phyloP scores from a whole-genome alignment of 2,113 vertebrate species.

The Alectura lathami region DNA sequence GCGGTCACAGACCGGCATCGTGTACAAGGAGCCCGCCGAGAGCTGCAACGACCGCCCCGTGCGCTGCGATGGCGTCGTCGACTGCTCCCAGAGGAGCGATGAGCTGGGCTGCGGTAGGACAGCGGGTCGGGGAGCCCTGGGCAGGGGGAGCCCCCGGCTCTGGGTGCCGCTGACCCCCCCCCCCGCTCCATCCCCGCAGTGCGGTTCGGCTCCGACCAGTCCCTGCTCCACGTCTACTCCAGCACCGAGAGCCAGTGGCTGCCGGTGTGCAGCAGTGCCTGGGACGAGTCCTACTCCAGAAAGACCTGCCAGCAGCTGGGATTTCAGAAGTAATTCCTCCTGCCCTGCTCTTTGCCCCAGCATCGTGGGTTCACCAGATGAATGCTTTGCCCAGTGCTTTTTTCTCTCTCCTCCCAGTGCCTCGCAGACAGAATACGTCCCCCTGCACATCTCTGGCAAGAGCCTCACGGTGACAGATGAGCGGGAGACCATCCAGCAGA shows the following conservation, averaged over 20 bases:
- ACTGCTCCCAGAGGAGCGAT: constrained; percentile 74
- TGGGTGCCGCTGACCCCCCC: neutral
- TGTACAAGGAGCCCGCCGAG: constrained; percentile 76
- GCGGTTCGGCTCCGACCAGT: constrained; percentile 72
- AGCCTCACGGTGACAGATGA: constrained; percentile 26
- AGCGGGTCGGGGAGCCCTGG: fast-evolving
- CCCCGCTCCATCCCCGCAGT: constrained; percentile 52
- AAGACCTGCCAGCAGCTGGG: constrained; percentile 80
- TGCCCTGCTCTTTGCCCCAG: neutral
- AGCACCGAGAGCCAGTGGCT: constrained; percentile 70
- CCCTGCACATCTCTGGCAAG: neutral
- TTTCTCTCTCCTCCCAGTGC: constrained; percentile 20
- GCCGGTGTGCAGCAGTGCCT: constrained; percentile 74
- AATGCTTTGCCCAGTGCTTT: fast-evolving
- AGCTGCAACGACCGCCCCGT: constrained; percentile 58
- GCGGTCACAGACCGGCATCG: constrained; percentile 62
- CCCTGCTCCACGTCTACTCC: constrained; percentile 80
- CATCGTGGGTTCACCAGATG: fast-evolving
- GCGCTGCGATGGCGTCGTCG: constrained; percentile 72
- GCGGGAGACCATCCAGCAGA: constrained; percentile 75
- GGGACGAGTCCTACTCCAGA: constrained; percentile 67
- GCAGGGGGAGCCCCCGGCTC: fast-evolving
- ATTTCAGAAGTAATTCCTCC: constrained; percentile 73
- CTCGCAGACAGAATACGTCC: constrained; percentile 47
- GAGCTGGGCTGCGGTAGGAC: constrained; percentile 79